Base-by-base conservation (phyloP, 30 jellyfish, hydroid and myxozoan species). In the Aurelia aurita region DNA sequence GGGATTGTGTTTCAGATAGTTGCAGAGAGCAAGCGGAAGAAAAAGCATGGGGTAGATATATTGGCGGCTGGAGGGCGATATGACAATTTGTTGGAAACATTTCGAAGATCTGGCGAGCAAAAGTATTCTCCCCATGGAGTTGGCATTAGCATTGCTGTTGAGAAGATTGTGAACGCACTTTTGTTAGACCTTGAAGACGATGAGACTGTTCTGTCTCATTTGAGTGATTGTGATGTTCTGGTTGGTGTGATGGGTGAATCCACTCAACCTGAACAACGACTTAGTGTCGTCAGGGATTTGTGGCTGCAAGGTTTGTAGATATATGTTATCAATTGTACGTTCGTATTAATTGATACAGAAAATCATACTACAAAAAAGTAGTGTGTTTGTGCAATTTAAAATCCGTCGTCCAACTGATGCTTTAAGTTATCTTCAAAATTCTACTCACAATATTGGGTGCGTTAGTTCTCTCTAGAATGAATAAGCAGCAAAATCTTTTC, bases 1-100 rank as follows among this genome's bases (percentile, higher is more conserved):
- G 98, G 98, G 44, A 67, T 92, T 3, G 90, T 82, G 22, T 92
- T 80, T 39, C 98, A 92, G 51, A 54, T 79, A 39, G 98, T 92
- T 47, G 97, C 98, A 15, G 97, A 87, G 22, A 87, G 87, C 71
- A 68, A 63, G 31, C 84, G 97, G 15, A 92, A 81, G 69, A 11
- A 77, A 54, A 87, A 81, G 58, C 92, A 64, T 25, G 98, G 98
- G 3, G 87, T 87, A 10, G 98, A 92, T 75, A 80, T 92, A 15
- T 62, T 92, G 35, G 98, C 98, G 1, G 96, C 86, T 23, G 98
- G 98, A 3, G 98, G 98, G 21, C 63, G 98, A 53, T 92, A 84
- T 53, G 92, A 92, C 29, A 72, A 61, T 35, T 80, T 87, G 67
- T 77, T 92, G 12, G 96, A 87, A 62, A 28, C 66, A 32, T 74